Base-by-base conservation (phyloP, 2,113 vertebrate species). In the Noturus placidus region DNA sequence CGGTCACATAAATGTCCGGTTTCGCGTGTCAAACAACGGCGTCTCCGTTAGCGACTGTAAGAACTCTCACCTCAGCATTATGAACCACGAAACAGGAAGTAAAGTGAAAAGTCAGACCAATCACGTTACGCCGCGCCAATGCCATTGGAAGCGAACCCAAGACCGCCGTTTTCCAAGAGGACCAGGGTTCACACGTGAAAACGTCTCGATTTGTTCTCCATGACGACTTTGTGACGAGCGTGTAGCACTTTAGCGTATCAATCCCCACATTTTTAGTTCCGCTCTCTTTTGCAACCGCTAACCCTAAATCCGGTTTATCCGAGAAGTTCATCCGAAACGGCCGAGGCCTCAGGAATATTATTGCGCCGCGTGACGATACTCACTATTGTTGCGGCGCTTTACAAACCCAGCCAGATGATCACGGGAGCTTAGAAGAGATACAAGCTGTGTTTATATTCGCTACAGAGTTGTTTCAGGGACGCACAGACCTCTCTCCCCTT, bases 381-480 rank as follows among this genome's bases (percentile, higher is more conserved):
- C 35, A 3, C 70, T 52, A 27, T 86, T 86, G 85, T 80, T 79
- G 10, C 20, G 6, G 57, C 15, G 46, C 38, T 86, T 86, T 38
- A 65, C 42, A 56, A 69, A 15, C 67, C 67, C 1, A 19, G 69
- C 35, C 61, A 54, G 50, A 42, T 30, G 57, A 81, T 86, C 76
- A 78, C 9, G 74, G n/a, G 25, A 80, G 59, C 56, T 80, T 54
- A 79, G 46, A 3, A 67, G 30, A 56, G 77, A 46, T 35, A 27
- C 59, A 35, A 25, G 46, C 82, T 0, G 22, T 52, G 46, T 42
- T 19, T 84, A 84, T n/a, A 78, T 67, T 52, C 57, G 76, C 59
- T 22, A n/a, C 56, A n/a, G 30, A 54, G 42, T 67, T 84, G 50
- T 22, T 69, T 67, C 57, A 38, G 70, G 63, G 27, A 57, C 67